Conservation (phyloP, 2,797 vertebrate species). For the Pseudochirops corinnae region DNA sequence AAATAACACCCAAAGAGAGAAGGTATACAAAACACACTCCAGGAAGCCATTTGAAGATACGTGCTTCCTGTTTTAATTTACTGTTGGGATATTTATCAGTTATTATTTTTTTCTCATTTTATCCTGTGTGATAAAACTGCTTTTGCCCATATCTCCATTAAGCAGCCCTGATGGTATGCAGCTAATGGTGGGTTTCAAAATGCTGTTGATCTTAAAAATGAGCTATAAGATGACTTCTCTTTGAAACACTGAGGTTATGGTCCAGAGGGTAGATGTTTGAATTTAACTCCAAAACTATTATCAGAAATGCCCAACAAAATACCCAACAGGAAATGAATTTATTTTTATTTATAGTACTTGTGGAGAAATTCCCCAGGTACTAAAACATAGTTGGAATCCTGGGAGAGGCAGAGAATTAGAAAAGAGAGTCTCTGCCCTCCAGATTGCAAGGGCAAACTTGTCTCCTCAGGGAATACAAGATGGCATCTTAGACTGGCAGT, state of each 20-base stretch:
- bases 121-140: constrained; percentile 70
- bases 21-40: constrained; percentile 58
- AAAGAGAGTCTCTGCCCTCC: constrained; percentile 21
- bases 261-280: constrained; percentile 64
- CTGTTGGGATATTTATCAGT: constrained; percentile 62
- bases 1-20: constrained; percentile 72
- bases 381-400: constrained; percentile 12
- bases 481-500: neutral
- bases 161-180: constrained; percentile 56
- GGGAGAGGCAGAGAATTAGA: neutral
- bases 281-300: constrained; percentile 69
- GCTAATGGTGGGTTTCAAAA: constrained; percentile 72
- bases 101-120: constrained; percentile 74
- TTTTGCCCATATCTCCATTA: constrained; percentile 54
- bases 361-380: constrained; percentile 44
- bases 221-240: constrained; percentile 69
- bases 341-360: constrained; percentile 52
- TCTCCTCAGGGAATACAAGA: neutral
- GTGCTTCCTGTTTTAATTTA: constrained; percentile 73
- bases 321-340: constrained; percentile 62
- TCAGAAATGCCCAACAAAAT: constrained; percentile 63
- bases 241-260: constrained; percentile 61
- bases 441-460: neutral
- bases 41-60: constrained; percentile 67
- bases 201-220: constrained; percentile 76